Conservation (phyloP, 1,140 invertebrate species). For the Drosophila sechellia region DNA sequence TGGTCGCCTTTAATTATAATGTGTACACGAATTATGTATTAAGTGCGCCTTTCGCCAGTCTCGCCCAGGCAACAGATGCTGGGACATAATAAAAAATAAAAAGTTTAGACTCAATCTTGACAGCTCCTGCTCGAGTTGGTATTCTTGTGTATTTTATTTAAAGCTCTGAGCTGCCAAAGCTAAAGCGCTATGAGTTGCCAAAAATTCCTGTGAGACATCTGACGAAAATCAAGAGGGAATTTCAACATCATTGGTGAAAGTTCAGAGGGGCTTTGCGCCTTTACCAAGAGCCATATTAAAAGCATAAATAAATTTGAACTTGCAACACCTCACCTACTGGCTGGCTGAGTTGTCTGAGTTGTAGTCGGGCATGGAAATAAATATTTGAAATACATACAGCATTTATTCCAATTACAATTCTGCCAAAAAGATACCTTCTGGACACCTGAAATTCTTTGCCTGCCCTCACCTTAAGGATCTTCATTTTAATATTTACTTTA, state of each 20-base stretch:
- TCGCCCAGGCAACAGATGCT: conserved; percentile 52
- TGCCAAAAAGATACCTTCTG: conserved; percentile 19
- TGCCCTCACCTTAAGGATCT: conserved; percentile 1
- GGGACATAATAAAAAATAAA: conserved; percentile 52
- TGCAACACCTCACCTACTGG: neutral
- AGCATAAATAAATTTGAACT: conserved; percentile 8
- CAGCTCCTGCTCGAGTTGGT: neutral
- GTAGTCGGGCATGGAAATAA: neutral
- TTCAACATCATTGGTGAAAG: neutral
- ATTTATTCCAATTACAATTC: neutral
- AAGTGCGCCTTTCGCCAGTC: conserved; percentile 37
- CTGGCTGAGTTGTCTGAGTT: no score
- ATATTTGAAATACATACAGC: neutral
- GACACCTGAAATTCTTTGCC: conserved; percentile 11
- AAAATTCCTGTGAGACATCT: conserved; percentile 12
- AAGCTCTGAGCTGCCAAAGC: conserved; percentile 6
- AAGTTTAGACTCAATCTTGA: conserved; percentile 45
- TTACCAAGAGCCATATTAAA: neutral
- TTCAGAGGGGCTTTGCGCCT: neutral
- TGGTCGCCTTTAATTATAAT: conserved; percentile 73
- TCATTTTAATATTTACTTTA: conserved; percentile 34
- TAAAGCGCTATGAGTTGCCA: conserved; percentile 13
- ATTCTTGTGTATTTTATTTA: conserved; percentile 12
- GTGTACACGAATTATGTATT: conserved; percentile 66
- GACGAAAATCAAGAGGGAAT: conserved; percentile 1